A percentile compares a stretch with the other conserved stretches of the same genome.
Conservation (phyloP, 2,113 vertebrate genomes). For the Myotis brandtii region DNA sequence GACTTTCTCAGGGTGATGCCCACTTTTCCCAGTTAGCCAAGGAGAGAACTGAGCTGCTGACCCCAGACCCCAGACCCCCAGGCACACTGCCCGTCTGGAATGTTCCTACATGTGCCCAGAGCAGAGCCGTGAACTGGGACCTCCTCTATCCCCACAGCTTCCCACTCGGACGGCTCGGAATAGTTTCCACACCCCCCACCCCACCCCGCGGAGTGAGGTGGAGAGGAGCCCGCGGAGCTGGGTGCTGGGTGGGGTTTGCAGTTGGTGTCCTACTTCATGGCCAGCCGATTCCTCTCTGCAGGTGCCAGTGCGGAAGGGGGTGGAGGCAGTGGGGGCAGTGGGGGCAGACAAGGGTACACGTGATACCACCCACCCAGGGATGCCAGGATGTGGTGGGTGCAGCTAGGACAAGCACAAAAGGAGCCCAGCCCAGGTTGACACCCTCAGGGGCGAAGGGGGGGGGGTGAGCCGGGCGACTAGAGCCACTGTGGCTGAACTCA, state of each 20-base stretch:
- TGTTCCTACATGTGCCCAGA: background rate
- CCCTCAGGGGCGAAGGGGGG: background rate
- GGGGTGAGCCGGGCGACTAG: accelerated
- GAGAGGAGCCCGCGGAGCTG: background rate
- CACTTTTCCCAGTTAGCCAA: background rate
- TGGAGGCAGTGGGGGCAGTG: background rate
- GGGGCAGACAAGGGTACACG: background rate
- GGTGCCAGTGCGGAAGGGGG: background rate
- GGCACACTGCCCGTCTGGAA: background rate
- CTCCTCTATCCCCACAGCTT: background rate
- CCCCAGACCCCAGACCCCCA: background rate
- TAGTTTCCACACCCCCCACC: background rate
- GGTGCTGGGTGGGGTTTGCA: background rate
- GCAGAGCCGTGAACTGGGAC: background rate
- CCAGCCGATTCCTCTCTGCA: background rate
- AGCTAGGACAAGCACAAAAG: background rate
- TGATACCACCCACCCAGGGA: background rate
- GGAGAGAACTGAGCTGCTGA: background rate
- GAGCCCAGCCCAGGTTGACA: background rate
- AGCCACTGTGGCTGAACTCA: background rate
- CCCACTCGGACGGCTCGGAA: background rate
- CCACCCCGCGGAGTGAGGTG: accelerated
- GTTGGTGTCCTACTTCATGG: background rate
- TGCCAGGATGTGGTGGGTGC: conserved; percentile 20
- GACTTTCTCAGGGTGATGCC: background rate